A percentile compares a stretch with the other conserved stretches of the same genome.
Evolutionary conservation across 2,113 vertebrate species (phyloP).

Genomic region (Gobius niger): DNA sequence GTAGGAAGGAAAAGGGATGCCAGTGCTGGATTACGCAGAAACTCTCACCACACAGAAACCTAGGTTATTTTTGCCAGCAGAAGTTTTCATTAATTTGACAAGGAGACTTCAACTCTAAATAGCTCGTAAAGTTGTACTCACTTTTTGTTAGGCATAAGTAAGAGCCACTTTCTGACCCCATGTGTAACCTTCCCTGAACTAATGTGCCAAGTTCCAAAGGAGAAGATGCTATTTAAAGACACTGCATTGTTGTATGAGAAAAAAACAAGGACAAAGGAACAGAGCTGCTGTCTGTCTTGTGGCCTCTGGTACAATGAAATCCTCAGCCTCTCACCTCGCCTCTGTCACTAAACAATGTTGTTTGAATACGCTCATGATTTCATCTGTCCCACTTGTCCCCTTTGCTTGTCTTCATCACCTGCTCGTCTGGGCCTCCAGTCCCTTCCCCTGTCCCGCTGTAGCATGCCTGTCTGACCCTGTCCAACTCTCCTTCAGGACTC

Average conservation of each 20-base stretch:
- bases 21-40: slow-evolving; percentile 57
- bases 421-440: slow-evolving; percentile 23
- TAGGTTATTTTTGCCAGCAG: slow-evolving; percentile 47
- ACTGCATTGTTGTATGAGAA: slow-evolving; percentile 14
- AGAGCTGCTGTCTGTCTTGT: slow-evolving; percentile 46
- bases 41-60: slow-evolving; percentile 62
- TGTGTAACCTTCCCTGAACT: not conserved
- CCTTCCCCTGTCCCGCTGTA: slow-evolving; percentile 42
- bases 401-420: slow-evolving; percentile 31
- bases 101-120: not conserved
- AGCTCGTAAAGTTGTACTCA: not conserved
- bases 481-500: slow-evolving; percentile 57
- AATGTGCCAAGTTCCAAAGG: not conserved
- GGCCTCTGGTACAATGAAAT: slow-evolving; percentile 34
- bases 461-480: slow-evolving; percentile 62
- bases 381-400: slow-evolving; percentile 22
- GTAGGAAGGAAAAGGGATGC: slow-evolving; percentile 50
- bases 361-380: slow-evolving; percentile 50
- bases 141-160: not conserved
- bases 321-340: slow-evolving; percentile 13
- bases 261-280: slow-evolving; percentile 31
- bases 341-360: slow-evolving; percentile 46
- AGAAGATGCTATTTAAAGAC: not conserved
- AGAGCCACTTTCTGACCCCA: not conserved
- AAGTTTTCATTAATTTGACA: not conserved